These are phyloP conservation scores for Pteromalus puparum DNA, from an alignment of 1,140 invertebrate genomes.

Conservation along the genomic window DNA sequence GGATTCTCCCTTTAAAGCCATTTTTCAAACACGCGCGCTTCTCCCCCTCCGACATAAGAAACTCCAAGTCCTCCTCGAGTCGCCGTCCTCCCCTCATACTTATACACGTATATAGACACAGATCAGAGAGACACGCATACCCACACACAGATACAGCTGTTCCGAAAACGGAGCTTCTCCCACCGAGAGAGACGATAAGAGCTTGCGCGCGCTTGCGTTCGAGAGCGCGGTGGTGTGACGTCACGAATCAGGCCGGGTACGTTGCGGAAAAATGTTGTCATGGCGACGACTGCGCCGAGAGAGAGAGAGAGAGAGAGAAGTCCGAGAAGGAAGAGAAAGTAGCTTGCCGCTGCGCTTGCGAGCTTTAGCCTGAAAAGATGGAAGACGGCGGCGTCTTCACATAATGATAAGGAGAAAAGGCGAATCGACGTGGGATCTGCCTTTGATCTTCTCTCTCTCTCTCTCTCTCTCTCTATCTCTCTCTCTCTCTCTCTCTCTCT, in stretches of 20 bases:
- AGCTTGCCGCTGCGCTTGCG: neutral
- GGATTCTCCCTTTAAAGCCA: neutral
- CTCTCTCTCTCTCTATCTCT: no score
- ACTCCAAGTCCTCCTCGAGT: no score
- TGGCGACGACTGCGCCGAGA: constrained; percentile 63
- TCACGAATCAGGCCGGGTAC: constrained; percentile 68
- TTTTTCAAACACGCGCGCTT: neutral
- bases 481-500: neutral
- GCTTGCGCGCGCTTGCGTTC: neutral
- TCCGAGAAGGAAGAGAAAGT: neutral
- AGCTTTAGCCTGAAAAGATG: neutral
- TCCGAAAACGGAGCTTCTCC: constrained; percentile 31
- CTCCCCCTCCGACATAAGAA: no score
- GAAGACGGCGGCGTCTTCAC: neutral
- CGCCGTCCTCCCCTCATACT: no score
- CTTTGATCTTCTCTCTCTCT: neutral
- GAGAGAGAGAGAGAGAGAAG: neutral
- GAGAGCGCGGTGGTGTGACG: constrained; percentile 56
- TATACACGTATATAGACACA: no score
- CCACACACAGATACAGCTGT: neutral
- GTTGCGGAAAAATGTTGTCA: constrained; percentile 71
- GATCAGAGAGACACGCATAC: neutral
- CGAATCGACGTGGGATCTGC: neutral
- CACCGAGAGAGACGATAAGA: neutral
- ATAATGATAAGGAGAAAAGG: constrained; percentile 13